phyloP scores from a whole-genome alignment of 2,888 invertebrate species.

The Apamea sordens region DNA sequence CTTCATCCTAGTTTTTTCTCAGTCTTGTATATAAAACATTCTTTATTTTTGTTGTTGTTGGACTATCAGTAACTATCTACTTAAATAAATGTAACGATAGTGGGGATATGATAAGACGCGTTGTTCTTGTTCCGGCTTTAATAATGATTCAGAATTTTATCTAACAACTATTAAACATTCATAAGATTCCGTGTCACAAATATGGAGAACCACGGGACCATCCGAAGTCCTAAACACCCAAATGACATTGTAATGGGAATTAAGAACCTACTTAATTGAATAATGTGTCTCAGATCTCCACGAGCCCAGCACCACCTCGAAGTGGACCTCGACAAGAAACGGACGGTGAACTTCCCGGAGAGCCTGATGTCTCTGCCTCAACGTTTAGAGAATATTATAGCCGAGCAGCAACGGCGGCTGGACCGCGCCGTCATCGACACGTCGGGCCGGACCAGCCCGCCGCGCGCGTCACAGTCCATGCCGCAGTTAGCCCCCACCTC shows the following conservation, averaged over 20 bases:
- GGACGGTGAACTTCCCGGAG: slow-evolving; percentile 82
- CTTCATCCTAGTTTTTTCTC: background rate
- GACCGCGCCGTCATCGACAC: slow-evolving; percentile 80
- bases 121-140: background rate
- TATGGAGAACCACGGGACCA: background rate
- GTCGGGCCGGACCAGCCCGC: slow-evolving; percentile 74
- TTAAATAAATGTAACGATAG: background rate
- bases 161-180: background rate
- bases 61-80: background rate
- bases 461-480: slow-evolving; percentile 78
- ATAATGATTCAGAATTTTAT: background rate
- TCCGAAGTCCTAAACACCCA: background rate
- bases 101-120: background rate
- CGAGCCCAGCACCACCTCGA: slow-evolving; percentile 68
- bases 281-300: slow-evolving; percentile 70
- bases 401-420: slow-evolving; percentile 78
- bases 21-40: background rate
- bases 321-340: slow-evolving; percentile 76
- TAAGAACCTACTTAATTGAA: background rate
- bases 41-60: background rate
- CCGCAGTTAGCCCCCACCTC: slow-evolving; percentile 78
- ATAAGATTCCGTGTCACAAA: background rate
- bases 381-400: slow-evolving; percentile 78
- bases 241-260: background rate
- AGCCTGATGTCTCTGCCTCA: slow-evolving; percentile 81